A percentile compares a stretch with the other conserved stretches of the same genome.
These are phyloP conservation scores for Myotis yumanensis DNA, from an alignment of 2,113 vertebrate genomes.

Conservation along the genomic window DNA sequence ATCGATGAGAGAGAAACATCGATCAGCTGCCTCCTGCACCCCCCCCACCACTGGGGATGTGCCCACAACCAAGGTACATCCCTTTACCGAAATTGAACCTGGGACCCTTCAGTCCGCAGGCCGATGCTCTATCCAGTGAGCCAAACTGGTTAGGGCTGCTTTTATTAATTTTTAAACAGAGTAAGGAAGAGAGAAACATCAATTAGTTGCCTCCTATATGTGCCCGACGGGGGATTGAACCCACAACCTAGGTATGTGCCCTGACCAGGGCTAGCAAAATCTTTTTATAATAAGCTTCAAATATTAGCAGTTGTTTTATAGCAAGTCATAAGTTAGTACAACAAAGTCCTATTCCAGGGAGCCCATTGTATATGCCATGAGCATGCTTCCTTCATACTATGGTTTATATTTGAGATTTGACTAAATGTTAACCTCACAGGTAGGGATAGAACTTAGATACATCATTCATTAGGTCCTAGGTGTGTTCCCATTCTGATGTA, in stretches of 20 bases:
- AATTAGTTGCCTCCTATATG: not conserved
- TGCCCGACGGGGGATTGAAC: not conserved
- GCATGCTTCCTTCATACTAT: not conserved
- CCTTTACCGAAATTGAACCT: no score
- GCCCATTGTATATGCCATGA: not conserved
- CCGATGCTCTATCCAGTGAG: no score
- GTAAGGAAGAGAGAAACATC: not conserved
- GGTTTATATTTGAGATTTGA: not conserved
- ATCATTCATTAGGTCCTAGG: not conserved
- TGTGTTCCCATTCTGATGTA: not conserved
- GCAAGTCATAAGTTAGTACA: not conserved
- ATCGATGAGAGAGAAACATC: no score
- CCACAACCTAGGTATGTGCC: not conserved
- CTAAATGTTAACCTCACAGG: not conserved
- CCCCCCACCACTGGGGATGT: no score
- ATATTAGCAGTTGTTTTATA: not conserved
- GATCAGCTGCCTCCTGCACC: no score
- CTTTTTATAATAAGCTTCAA: slow-evolving; percentile 13
- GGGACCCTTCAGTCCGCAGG: no score
- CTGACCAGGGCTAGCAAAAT: not conserved
- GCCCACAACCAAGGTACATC: no score
- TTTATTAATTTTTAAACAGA: not conserved
- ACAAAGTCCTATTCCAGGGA: not conserved
- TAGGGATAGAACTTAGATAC: not conserved
- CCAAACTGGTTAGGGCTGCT: not conserved